Percentiles rank a stretch among this genome's conserved stretches.
These are phyloP conservation scores for Cisticola juncidis DNA, from an alignment of 2,113 vertebrate species.

Conservation along the genomic window DNA sequence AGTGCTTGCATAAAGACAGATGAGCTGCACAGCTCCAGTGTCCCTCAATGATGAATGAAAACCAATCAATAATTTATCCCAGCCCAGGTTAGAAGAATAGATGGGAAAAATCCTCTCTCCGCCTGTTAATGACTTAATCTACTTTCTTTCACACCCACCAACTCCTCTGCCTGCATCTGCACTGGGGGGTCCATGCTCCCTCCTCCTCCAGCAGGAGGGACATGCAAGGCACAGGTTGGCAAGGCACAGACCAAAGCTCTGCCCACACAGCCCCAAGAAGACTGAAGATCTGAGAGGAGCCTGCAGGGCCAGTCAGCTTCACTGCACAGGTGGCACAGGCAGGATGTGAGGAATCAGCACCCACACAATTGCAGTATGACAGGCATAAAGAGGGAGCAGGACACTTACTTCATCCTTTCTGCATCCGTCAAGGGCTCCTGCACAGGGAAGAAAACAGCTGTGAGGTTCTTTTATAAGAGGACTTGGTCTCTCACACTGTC, in stretches of 20 bases:
- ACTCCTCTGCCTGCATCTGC: not conserved
- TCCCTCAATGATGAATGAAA: constrained; percentile 16
- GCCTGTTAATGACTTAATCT: not conserved
- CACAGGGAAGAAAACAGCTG: constrained; percentile 61
- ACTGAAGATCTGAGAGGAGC: not conserved
- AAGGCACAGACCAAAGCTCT: not conserved
- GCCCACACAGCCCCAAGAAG: not conserved
- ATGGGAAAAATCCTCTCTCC: not conserved
- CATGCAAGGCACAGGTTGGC: not conserved
- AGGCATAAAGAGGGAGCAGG: not conserved
- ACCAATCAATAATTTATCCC: constrained; percentile 49
- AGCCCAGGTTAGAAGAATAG: not conserved
- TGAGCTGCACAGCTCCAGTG: not conserved
- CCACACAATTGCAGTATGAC: not conserved
- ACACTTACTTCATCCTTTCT: constrained; percentile 91
- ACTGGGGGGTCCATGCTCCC: not conserved
- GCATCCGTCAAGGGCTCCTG: constrained; percentile 87
- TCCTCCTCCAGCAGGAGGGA: not conserved
- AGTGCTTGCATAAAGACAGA: not conserved
- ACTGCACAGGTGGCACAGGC: not conserved
- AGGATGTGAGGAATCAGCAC: not conserved
- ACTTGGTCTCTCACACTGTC: not conserved
- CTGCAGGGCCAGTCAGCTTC: not conserved
- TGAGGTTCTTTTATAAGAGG: constrained; percentile 29
- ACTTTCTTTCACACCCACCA: not conserved